A percentile compares a stretch with the other conserved stretches of the same genome.
These are phyloP conservation scores for Ciconia stormi DNA, from an alignment of 2,113 vertebrate species.

Conservation along the genomic window DNA sequence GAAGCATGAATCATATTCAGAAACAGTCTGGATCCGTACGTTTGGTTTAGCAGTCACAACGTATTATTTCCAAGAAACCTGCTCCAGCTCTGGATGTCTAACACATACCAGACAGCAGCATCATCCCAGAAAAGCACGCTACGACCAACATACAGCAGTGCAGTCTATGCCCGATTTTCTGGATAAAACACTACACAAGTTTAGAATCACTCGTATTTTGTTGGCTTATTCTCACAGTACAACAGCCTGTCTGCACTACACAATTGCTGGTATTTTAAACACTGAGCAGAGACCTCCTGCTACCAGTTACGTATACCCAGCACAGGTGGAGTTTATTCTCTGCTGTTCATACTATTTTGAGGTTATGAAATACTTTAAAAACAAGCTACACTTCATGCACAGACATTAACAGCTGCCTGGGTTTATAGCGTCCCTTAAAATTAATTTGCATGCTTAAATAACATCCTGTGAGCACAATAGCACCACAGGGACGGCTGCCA, in stretches of 20 bases:
- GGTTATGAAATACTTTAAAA: not conserved
- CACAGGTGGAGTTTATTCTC: not conserved
- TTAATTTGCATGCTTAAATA: slow-evolving; percentile 42
- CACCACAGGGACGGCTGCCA: slow-evolving; percentile 7
- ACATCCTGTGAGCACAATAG: not conserved
- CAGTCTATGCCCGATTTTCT: rapidly evolving
- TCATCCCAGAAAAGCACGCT: not conserved
- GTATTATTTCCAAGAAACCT: not conserved
- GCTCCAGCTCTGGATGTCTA: not conserved
- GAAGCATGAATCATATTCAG: not conserved
- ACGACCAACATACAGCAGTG: too few relatives aligned
- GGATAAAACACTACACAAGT: not conserved
- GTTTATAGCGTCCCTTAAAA: slow-evolving; percentile 14
- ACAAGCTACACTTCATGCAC: not conserved
- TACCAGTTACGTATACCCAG: not conserved
- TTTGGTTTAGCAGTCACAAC: not conserved
- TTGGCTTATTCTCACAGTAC: not conserved
- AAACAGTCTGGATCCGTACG: not conserved
- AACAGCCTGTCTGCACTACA: not conserved
- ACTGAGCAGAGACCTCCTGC: not conserved
- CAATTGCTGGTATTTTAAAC: not conserved
- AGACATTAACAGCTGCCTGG: slow-evolving; percentile 1
- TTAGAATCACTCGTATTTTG: too few relatives aligned
- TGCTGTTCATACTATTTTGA: not conserved
- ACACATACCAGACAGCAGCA: not conserved